Evolutionary conservation across 2,888 invertebrate genomes (phyloP).

Genomic region (Drosophila prostipennis): DNA sequence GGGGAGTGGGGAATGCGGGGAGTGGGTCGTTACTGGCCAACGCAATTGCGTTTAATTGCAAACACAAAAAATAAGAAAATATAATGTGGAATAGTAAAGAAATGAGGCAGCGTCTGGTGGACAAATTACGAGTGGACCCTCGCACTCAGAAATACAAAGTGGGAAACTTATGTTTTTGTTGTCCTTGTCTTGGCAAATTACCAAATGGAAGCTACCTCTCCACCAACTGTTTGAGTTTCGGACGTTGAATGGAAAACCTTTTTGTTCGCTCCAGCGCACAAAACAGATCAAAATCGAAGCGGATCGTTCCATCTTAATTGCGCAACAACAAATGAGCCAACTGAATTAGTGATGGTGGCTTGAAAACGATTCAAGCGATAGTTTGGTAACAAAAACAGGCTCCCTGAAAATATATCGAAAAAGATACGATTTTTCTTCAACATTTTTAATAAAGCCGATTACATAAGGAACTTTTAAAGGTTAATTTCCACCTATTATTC

Average conservation of each 20-base stretch:
- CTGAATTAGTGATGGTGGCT: conserved; percentile 4
- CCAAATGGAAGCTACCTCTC: conserved; percentile 59
- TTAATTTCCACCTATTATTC: conserved; percentile 1
- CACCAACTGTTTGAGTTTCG: conserved; percentile 52
- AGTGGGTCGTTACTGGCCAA: conserved; percentile 39
- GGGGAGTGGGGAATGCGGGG: conserved; percentile 1
- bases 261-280: conserved; percentile 48
- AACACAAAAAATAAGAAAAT: conserved; percentile 38
- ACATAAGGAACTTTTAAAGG: too few species aligned
- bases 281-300: conserved; percentile 50
- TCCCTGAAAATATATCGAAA: too few species aligned
- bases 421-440: too few species aligned
- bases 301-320: conserved; percentile 40
- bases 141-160: conserved; percentile 55
- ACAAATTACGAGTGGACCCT: conserved; percentile 50
- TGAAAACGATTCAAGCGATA: not conserved
- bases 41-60: conserved; percentile 82
- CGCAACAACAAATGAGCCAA: conserved; percentile 34
- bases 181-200: conserved; percentile 69
- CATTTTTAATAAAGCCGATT: too few species aligned
- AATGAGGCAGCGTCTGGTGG: conserved; percentile 49
- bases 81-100: conserved; percentile 24
- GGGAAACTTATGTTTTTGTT: conserved; percentile 41
- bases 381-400: too few species aligned
- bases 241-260: conserved; percentile 15